Conservation (phyloP, 2,888 invertebrate species). For the Pristionchus exspectatus region DNA sequence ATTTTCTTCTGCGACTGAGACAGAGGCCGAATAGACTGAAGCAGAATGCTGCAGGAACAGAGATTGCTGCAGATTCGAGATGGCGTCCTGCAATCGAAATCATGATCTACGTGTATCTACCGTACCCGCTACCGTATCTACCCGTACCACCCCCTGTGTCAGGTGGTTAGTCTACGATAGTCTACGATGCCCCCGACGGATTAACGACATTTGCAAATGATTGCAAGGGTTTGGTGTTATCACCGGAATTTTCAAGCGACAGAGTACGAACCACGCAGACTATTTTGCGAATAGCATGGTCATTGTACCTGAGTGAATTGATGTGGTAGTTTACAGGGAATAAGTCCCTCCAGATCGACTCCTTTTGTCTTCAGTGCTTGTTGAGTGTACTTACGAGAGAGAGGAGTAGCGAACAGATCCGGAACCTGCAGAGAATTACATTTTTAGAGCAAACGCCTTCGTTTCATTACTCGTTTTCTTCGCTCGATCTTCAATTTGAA, state of each 20-base stretch:
- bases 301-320: neutral
- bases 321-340: neutral
- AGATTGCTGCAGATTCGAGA: neutral
- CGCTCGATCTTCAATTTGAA: neutral
- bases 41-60: neutral
- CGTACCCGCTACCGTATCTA: conserved; percentile 4
- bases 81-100: neutral
- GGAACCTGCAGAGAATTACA: neutral
- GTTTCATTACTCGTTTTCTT: neutral
- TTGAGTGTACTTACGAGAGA: conserved; percentile 22
- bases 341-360: neutral
- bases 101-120: neutral
- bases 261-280: neutral
- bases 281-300: neutral
- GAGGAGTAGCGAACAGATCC: conserved; percentile 1
- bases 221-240: conserved; percentile 5
- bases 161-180: neutral
- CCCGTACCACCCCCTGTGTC: neutral
- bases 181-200: neutral
- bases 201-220: neutral
- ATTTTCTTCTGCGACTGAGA: neutral
- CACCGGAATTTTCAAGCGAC: neutral
- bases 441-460: neutral
- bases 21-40: neutral
- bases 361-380: neutral